Conservation (phyloP, 2,113 vertebrate species). For the Platycercus adscitus region DNA sequence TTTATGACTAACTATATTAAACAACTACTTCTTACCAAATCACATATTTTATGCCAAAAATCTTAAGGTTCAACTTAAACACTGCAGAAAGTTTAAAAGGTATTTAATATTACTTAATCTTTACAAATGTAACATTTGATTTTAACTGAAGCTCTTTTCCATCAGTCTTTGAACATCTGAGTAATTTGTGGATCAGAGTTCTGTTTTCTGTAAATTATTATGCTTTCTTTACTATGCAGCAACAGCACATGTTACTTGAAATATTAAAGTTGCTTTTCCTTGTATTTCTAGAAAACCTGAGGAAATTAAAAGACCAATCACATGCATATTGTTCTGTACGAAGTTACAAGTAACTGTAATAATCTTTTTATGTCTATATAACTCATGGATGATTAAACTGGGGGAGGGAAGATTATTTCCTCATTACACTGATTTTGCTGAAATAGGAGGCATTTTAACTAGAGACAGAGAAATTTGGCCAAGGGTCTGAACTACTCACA, state of each 20-base stretch:
- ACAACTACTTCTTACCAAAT: neutral
- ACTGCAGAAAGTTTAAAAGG: neutral
- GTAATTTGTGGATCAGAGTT: neutral
- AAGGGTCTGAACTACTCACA: slow-evolving; percentile 75
- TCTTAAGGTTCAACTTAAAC: neutral
- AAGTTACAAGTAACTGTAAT: neutral
- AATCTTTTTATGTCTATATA: neutral
- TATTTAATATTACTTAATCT: neutral
- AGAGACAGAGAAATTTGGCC: slow-evolving; percentile 2
- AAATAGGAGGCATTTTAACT: neutral
- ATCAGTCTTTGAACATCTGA: neutral
- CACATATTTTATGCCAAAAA: neutral
- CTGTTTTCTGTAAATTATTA: neutral
- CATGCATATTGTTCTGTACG: neutral
- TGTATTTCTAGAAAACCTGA: neutral
- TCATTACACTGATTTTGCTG: neutral
- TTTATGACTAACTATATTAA: neutral
- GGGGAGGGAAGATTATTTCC: neutral
- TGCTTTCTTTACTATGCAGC: neutral
- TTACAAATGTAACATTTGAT: neutral
- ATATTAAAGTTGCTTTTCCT: neutral
- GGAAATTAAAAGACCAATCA: neutral
- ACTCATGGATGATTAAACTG: neutral
- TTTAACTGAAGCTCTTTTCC: neutral
- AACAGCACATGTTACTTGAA: neutral